phyloP scores from a whole-genome alignment of 2,888 invertebrate species.

The Hetaerina titia region DNA sequence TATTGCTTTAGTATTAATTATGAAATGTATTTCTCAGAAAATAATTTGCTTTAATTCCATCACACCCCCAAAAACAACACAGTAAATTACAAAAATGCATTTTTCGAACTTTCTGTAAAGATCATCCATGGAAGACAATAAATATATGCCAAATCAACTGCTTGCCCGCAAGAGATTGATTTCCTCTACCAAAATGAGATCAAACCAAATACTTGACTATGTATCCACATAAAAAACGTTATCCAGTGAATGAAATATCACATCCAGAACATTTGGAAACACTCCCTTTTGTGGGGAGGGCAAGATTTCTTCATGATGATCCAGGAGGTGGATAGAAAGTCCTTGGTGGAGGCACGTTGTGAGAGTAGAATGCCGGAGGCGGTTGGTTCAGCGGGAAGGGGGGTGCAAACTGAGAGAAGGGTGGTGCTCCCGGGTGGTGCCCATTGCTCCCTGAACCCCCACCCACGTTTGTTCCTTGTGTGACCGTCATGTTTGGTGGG shows the following conservation, averaged over 20 bases:
- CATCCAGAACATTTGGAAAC: neutral
- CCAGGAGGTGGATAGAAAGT: constrained; percentile 42
- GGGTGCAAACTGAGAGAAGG: constrained; percentile 75
- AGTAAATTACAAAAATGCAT: neutral
- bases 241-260: neutral
- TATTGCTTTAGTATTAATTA: neutral
- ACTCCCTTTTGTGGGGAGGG: neutral
- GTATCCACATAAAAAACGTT: neutral
- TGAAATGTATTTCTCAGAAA: neutral
- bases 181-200: constrained; percentile 8
- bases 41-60: neutral
- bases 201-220: constrained; percentile 15
- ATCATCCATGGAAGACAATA: constrained; percentile 1
- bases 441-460: constrained; percentile 73
- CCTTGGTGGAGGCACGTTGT: constrained; percentile 21
- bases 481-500: constrained; percentile 75
- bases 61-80: neutral
- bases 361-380: constrained; percentile 38
- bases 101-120: neutral
- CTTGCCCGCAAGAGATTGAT: constrained; percentile 39
- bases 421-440: constrained; percentile 73
- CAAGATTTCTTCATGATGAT: constrained; percentile 24
- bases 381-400: constrained; percentile 71
- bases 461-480: constrained; percentile 75
- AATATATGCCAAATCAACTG: neutral